These are phyloP conservation scores for Melanocharis versteri DNA, from an alignment of 2,113 vertebrate species.

Conservation along the genomic window DNA sequence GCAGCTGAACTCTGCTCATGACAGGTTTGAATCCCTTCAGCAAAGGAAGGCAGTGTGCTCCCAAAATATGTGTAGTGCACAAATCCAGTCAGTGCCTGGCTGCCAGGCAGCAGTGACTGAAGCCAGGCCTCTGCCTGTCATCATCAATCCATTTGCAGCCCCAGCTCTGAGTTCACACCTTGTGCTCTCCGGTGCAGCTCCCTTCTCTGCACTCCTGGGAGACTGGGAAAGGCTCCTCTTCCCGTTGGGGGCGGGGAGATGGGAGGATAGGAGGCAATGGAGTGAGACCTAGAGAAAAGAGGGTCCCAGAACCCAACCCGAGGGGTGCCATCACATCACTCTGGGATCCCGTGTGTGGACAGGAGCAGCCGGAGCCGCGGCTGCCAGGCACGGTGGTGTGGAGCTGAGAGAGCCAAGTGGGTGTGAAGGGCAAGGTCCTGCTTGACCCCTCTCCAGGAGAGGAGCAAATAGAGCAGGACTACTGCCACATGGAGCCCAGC, in stretches of 20 bases:
- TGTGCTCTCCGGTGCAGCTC: neutral
- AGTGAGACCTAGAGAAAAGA: neutral
- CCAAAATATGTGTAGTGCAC: neutral
- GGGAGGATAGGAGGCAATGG: neutral
- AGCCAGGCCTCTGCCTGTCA: conserved; percentile 22
- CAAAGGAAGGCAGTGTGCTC: neutral
- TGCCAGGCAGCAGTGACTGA: conserved; percentile 16
- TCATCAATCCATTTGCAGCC: conserved; percentile 9
- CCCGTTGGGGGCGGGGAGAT: rapidly evolving
- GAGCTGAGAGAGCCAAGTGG: neutral
- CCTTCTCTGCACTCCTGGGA: neutral
- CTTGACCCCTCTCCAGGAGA: neutral
- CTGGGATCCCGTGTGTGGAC: rapidly evolving
- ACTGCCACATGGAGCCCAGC: neutral
- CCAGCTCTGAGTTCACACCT: neutral
- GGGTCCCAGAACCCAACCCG: neutral
- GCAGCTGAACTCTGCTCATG: neutral
- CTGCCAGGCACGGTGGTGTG: neutral
- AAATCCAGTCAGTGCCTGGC: neutral
- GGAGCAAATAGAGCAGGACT: neutral
- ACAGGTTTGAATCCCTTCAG: neutral
- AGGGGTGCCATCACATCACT: neutral
- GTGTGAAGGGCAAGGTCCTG: neutral
- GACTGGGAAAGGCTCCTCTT: neutral
- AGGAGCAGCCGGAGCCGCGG: neutral